Percentiles rank a stretch among this genome's conserved stretches.
Evolutionary conservation across 1,140 invertebrate species (phyloP).

Genomic region (Papilio glaucus): DNA sequence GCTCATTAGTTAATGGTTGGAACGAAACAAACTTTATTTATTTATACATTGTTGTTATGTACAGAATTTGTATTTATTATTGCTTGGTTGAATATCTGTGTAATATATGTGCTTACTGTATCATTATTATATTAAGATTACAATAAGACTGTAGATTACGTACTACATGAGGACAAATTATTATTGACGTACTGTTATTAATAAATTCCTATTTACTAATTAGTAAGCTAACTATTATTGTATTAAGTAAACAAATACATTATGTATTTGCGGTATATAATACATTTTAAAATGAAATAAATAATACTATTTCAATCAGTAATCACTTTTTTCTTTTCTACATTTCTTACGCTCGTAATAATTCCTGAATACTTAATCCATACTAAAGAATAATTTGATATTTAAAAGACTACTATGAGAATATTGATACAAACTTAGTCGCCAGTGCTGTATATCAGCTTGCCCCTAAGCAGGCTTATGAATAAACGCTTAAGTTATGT

Average conservation of each 20-base stretch:
- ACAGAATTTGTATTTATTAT: slow-evolving; percentile 8
- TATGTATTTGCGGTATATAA: too few relatives aligned
- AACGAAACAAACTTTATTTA: slow-evolving; percentile 9
- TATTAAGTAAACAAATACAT: too few relatives aligned
- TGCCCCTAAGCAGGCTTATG: slow-evolving; percentile 6
- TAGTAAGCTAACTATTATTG: too few relatives aligned
- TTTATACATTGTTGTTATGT: slow-evolving; percentile 9
- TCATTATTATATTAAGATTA: background rate
- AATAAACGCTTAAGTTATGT: slow-evolving; percentile 23
- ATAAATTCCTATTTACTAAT: too few relatives aligned
- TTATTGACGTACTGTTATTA: too few relatives aligned
- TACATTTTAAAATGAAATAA: too few relatives aligned
- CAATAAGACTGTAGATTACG: too few relatives aligned
- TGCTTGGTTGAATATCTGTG: background rate
- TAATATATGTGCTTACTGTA: background rate
- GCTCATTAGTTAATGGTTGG: slow-evolving; percentile 41
- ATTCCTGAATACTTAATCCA: background rate
- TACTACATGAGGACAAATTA: too few relatives aligned
- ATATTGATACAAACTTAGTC: slow-evolving; percentile 5
- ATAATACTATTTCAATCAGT: background rate
- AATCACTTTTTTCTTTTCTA: too few relatives aligned
- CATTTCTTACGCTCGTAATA: background rate
- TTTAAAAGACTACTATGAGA: background rate
- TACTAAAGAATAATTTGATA: slow-evolving; percentile 2
- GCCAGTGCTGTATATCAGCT: slow-evolving; percentile 10